phyloP scores from a whole-genome alignment of 2,797 vertebrate species.

The Pogoniulus pusillus region DNA sequence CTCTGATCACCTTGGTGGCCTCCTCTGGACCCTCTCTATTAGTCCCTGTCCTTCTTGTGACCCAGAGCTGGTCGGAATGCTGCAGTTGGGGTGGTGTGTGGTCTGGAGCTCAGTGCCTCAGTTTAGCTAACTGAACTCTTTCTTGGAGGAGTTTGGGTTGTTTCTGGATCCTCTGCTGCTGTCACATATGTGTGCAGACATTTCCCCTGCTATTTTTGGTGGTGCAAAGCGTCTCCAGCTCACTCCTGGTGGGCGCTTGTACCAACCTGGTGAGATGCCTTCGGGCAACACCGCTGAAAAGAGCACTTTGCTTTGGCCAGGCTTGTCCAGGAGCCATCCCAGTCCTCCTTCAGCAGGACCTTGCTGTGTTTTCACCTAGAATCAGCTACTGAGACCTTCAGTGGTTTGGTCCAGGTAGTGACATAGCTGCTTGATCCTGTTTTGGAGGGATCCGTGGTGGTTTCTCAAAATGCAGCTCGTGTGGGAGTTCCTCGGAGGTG shows the following conservation, averaged over 20 bases:
- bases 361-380: not conserved
- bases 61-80: no score
- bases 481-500: constrained; percentile 1
- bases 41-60: no score
- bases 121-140: not conserved
- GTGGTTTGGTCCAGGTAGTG: not conserved
- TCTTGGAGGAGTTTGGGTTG: not conserved
- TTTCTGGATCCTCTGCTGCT: not conserved
- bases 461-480: not conserved
- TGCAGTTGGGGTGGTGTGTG: not conserved
- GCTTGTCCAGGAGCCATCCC: not conserved
- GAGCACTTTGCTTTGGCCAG: not conserved
- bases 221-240: not conserved
- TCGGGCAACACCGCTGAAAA: not conserved
- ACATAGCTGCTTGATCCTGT: not conserved
- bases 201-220: not conserved
- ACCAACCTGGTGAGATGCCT: not conserved
- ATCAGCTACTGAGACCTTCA: not conserved
- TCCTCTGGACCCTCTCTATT: no score
- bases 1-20: no score
- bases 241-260: not conserved
- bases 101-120: not conserved
- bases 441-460: not conserved
- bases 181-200: not conserved
- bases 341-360: not conserved